A percentile compares a stretch with the other conserved stretches of the same genome.
phyloP scores from a whole-genome alignment of 53 echinoderm and acorn worm species.

The Zoroaster sp. region DNA sequence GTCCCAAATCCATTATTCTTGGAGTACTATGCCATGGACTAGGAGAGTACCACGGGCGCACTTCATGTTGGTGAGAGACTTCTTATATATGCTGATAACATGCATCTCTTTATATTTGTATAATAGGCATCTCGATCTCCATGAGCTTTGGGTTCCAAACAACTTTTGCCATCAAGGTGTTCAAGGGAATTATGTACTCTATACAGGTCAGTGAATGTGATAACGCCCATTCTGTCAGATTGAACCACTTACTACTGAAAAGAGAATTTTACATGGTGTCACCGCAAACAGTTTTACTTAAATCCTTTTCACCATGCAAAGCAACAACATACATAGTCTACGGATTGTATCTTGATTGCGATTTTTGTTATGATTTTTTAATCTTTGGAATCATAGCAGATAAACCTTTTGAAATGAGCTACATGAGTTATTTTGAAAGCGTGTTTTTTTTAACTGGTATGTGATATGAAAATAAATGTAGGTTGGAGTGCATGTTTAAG shows the following conservation, averaged over 20 bases:
- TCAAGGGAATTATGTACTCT: slow-evolving; percentile 98
- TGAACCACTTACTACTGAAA: no score
- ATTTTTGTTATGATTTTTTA: not conserved
- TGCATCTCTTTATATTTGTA: not conserved
- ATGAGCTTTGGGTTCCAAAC: slow-evolving; percentile 95
- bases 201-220: slow-evolving; percentile 93
- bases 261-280: no score
- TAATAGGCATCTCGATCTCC: slow-evolving; percentile 87
- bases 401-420: not conserved
- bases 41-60: no score
- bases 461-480: not conserved
- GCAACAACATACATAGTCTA: no score
- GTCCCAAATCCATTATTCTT: no score
- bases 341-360: not conserved
- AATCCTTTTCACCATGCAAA: no score
- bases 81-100: not conserved
- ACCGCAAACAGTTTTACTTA: no score
- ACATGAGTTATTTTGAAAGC: not conserved
- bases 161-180: slow-evolving; percentile 93
- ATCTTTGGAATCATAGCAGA: no score
- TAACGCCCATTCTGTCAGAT: no score
- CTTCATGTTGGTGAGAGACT: no score
- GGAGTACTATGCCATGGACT: no score
- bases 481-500: not conserved
- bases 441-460: no score